These are phyloP conservation scores for Nomada goodeniana DNA, from an alignment of 2,888 invertebrate species.

Conservation along the genomic window DNA sequence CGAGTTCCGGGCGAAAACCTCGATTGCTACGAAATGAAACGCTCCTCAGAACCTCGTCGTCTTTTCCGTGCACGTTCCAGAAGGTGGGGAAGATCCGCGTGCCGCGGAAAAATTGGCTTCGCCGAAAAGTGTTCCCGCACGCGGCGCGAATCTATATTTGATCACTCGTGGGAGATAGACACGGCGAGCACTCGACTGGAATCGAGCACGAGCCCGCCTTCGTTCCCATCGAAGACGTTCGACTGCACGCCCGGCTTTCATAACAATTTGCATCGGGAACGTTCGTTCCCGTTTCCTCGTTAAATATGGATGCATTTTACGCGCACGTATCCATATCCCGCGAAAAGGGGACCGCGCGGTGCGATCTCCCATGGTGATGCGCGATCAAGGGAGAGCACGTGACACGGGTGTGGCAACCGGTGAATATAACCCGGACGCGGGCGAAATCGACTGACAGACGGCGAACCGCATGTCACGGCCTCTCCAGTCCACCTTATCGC, in stretches of 20 bases:
- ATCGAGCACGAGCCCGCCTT: conserved; percentile 3
- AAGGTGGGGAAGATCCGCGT: not conserved
- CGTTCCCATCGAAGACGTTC: conserved; percentile 4
- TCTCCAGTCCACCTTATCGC: conserved; percentile 65
- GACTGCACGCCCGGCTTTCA: conserved; percentile 75
- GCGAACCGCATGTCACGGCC: conserved; percentile 63
- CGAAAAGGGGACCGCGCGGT: conserved; percentile 53
- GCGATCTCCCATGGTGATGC: conserved; percentile 46
- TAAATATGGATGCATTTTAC: conserved; percentile 82
- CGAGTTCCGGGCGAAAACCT: too few species aligned
- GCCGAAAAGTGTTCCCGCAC: conserved; percentile 27
- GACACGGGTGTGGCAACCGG: conserved; percentile 67
- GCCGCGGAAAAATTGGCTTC: not conserved
- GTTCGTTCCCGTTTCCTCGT: conserved; percentile 71
- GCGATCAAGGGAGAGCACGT: conserved; percentile 59
- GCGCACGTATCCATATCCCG: conserved; percentile 67
- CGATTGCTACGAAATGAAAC: too few species aligned
- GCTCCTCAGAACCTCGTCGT: too few species aligned
- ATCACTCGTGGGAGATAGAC: conserved; percentile 77
- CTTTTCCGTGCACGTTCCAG: not conserved
- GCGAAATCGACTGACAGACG: conserved; percentile 66
- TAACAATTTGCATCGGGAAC: conserved; percentile 82
- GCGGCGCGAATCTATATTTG: conserved; percentile 73
- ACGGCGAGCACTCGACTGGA: conserved; percentile 67
- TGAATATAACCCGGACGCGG: conserved; percentile 60